Conservation (phyloP, 2,888 invertebrate genomes). For the Aporophyla nigra region DNA sequence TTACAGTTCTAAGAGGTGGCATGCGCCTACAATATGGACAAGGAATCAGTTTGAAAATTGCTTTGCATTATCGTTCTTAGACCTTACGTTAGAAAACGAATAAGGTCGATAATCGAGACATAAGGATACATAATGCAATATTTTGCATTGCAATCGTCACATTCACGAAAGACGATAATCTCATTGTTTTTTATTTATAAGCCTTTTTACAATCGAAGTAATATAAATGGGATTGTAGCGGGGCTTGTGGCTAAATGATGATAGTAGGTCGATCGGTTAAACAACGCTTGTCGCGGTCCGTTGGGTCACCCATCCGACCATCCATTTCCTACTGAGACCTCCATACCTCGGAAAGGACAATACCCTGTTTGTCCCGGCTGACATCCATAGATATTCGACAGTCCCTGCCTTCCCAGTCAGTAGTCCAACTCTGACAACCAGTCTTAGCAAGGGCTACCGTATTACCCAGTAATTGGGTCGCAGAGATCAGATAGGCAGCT, state of each 20-base stretch:
- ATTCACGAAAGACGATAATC: constrained; percentile 20
- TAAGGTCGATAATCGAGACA: not conserved
- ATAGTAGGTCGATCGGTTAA: not conserved
- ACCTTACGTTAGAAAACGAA: not conserved
- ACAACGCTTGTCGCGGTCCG: not conserved
- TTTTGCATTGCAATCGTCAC: not conserved
- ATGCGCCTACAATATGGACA: no score
- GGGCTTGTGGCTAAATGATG: not conserved
- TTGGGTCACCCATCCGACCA: not conserved
- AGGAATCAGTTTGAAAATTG: no score
- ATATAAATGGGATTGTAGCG: constrained; percentile 21
- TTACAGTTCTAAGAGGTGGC: no score
- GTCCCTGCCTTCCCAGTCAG: no score
- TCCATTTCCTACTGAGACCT: not conserved
- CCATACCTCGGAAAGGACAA: not conserved
- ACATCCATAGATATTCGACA: not conserved
- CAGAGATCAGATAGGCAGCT: not conserved
- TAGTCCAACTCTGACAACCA: not conserved
- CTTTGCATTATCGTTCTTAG: no score
- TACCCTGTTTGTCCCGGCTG: not conserved
- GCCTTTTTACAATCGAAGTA: constrained; percentile 30
- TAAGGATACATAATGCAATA: not conserved
- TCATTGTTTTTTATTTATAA: constrained; percentile 12
- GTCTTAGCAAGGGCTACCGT: no score
- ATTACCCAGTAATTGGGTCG: no score